Base-by-base conservation (phyloP, 2,888 invertebrate genomes). In the Pammene aurita region DNA sequence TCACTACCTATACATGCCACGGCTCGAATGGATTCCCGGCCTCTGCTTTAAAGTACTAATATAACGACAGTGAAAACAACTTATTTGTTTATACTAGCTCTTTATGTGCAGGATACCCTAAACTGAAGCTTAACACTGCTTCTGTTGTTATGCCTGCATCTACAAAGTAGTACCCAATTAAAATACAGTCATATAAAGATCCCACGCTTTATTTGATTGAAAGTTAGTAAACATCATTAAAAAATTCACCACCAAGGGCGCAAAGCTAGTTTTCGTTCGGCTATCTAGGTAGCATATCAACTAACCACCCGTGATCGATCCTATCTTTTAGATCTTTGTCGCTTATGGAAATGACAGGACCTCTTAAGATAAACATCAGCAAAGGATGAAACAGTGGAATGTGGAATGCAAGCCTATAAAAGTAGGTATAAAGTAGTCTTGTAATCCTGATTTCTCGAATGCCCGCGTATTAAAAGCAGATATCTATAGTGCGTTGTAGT, bases 381-480 rank as follows among this genome's bases (percentile, higher is more conserved):
- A 66, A 56, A 60, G 64, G 67, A 74, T 74, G 77, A 75, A 78
- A 78, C 62, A 72, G 64, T 67, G 72, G 71, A 60, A 75, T 76
- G 64, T 67, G 72, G 71, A 60, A 75, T 76, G 75, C 80, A 82
- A 84, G 80, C 74, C 80, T 65, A 69, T 69, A 69, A 69, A 69
- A 64, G 64, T 65, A 64, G 63, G 68, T 58, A 69, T 44, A 38
- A 57, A 54, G 62, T 56, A 63, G 65, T 81, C 76, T 78, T 78
- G 76, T 81, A 80, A 80, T 82, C 82, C 83, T 84, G 82, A 82
- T 84, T 83, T 84, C 81, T 84, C 84, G 85, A 85, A 89, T 87
- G 85, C 84, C 79, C 81, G 82, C 81, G 81, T 78, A 69, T 68
- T 68, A 64, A 18, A 38, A 46, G 58, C 64, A 60, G 48, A 67